Conservation (phyloP, 2,797 vertebrate genomes). For the Orientallactaga sibirica region DNA sequence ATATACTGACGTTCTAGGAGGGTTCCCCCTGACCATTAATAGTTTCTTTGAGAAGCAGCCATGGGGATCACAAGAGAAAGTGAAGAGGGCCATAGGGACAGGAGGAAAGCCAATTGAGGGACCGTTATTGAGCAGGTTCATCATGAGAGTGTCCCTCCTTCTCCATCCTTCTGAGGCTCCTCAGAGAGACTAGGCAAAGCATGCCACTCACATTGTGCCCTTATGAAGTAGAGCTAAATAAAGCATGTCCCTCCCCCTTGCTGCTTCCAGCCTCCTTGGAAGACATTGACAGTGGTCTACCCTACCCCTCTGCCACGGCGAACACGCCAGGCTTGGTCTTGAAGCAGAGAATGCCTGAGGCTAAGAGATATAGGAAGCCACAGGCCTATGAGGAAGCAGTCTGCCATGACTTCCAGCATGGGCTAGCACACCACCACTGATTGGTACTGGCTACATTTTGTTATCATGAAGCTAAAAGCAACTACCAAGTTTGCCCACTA, state of each 20-base stretch:
- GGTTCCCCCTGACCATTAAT: not conserved
- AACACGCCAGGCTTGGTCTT: not conserved
- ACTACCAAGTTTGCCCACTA: not conserved
- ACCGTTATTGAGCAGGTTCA: not conserved
- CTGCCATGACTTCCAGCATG: slow-evolving; percentile 10
- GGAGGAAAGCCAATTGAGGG: not conserved
- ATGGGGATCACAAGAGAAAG: slow-evolving; percentile 4
- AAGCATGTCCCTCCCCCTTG: not conserved
- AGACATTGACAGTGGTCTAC: not conserved
- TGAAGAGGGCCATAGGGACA: not conserved
- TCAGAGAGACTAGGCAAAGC: not conserved
- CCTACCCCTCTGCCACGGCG: not conserved
- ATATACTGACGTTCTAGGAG: not conserved
- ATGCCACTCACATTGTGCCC: not conserved
- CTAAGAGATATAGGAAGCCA: not conserved
- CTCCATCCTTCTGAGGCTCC: not conserved
- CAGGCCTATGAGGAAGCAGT: slow-evolving; percentile 48
- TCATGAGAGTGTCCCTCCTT: not conserved
- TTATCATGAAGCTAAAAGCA: slow-evolving; percentile 51
- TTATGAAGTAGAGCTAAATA: not conserved
- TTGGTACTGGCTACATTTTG: not conserved
- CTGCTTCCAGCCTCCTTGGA: not conserved
- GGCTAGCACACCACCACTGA: not conserved
- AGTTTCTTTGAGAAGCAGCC: not conserved
- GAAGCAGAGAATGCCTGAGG: not conserved